Percentiles rank a stretch among this genome's conserved stretches.
Conservation (phyloP, 2,797 vertebrate species). For the Peromyscus nudipes region DNA sequence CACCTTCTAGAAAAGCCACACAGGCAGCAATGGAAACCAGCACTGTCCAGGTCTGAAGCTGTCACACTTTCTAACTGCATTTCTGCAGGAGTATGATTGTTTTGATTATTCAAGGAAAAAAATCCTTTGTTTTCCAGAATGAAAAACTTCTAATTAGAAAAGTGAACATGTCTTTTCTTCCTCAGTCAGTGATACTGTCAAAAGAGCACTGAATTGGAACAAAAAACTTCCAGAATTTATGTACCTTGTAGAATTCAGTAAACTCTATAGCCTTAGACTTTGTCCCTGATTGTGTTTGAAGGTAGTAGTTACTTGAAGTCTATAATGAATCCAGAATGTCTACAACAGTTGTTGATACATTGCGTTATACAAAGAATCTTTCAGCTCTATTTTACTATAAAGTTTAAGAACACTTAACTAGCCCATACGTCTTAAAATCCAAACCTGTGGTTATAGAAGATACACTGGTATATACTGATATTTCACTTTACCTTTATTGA, state of each 20-base stretch:
- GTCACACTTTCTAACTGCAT: background rate
- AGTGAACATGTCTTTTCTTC: background rate
- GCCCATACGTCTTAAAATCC: background rate
- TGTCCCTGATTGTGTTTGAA: background rate
- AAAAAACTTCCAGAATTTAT: background rate
- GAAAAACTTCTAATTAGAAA: background rate
- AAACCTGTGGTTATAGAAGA: background rate
- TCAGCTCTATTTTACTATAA: background rate
- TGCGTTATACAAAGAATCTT: background rate
- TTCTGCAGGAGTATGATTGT: background rate
- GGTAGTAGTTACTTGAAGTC: background rate
- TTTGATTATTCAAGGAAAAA: background rate
- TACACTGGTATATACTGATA: background rate
- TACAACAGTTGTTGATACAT: background rate
- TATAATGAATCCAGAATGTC: background rate
- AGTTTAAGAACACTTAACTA: background rate
- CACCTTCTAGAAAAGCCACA: background rate
- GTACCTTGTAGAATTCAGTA: background rate
- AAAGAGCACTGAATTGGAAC: background rate
- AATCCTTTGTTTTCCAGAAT: background rate
- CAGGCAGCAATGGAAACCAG: background rate
- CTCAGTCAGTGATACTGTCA: background rate
- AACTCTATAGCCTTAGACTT: background rate
- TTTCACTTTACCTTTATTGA: background rate
- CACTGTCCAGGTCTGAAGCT: background rate